Evolutionary conservation across 1,140 invertebrate genomes (phyloP).

Genomic region (Capitella teleta): DNA sequence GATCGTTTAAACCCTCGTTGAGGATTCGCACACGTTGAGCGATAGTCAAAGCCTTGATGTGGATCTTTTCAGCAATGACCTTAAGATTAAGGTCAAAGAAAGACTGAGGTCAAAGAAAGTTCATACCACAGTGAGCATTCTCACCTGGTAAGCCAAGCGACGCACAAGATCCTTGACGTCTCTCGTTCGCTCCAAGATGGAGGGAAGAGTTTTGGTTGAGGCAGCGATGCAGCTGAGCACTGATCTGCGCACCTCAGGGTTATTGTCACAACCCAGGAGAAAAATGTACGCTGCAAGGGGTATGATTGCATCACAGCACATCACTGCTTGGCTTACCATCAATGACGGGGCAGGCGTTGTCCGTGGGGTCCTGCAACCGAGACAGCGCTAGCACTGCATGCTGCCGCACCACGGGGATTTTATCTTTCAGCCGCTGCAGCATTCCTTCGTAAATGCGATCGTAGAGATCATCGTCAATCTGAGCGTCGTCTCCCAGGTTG

Average conservation of each 20-base stretch:
- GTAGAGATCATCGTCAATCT: constrained; percentile 63
- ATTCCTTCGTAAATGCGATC: constrained; percentile 59
- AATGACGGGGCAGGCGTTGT: constrained; percentile 64
- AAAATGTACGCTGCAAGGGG: constrained; percentile 54
- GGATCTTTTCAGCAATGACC: constrained; percentile 55
- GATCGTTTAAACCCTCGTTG: constrained; percentile 55
- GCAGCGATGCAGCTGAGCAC: constrained; percentile 57
- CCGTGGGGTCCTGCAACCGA: constrained; percentile 64
- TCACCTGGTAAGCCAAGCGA: constrained; percentile 32
- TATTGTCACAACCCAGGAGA: constrained; percentile 63
- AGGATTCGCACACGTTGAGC: constrained; percentile 55
- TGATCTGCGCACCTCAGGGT: constrained; percentile 56
- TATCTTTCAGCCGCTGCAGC: constrained; percentile 57
- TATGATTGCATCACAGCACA: neutral
- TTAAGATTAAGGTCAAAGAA: no score
- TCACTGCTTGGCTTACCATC: constrained; percentile 37
- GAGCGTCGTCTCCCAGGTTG: constrained; percentile 61
- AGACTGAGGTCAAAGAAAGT: no score
- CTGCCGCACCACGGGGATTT: constrained; percentile 58
- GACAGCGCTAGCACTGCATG: constrained; percentile 68
- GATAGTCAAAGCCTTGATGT: constrained; percentile 56
- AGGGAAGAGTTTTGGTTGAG: constrained; percentile 51
- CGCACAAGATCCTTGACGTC: constrained; percentile 66
- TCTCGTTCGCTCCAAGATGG: constrained; percentile 56
- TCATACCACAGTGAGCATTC: no score